Percentiles rank a stretch among this genome's conserved stretches.
phyloP scores from a whole-genome alignment of 2,113 vertebrate genomes.

The Chamaea fasciata region DNA sequence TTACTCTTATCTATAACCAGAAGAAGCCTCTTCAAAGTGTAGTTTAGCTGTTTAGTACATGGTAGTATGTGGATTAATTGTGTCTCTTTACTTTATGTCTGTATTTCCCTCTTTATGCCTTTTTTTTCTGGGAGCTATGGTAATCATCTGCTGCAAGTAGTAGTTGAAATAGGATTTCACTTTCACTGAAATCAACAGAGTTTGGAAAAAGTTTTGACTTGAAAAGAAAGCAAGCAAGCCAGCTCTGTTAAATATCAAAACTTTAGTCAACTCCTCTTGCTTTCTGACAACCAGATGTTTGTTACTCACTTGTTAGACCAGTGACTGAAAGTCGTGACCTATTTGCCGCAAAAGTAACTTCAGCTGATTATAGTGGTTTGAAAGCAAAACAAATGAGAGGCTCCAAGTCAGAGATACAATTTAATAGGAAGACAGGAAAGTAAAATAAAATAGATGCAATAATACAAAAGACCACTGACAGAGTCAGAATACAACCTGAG shows the following conservation, averaged over 20 bases:
- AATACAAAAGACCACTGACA: too few species aligned
- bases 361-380: too few species aligned
- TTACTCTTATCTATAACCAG: neutral
- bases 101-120: neutral
- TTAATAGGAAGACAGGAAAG: too few species aligned
- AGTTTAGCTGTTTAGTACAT: neutral
- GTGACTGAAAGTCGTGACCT: neutral
- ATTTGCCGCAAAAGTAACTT: neutral
- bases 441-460: too few species aligned
- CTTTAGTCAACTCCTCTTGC: neutral
- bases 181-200: neutral
- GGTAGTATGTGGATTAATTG: neutral
- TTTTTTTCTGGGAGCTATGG: neutral
- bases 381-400: too few species aligned
- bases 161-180: constrained; percentile 8
- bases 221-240: neutral
- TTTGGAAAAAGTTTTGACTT: neutral
- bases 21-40: neutral
- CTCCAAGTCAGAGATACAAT: too few species aligned
- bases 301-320: neutral
- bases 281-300: neutral
- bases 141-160: neutral
- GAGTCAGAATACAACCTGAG: too few species aligned
- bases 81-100: neutral
- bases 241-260: constrained; percentile 9